Conservation (phyloP, 1,140 invertebrate genomes). For the Parasteatoda tepidariorum region DNA sequence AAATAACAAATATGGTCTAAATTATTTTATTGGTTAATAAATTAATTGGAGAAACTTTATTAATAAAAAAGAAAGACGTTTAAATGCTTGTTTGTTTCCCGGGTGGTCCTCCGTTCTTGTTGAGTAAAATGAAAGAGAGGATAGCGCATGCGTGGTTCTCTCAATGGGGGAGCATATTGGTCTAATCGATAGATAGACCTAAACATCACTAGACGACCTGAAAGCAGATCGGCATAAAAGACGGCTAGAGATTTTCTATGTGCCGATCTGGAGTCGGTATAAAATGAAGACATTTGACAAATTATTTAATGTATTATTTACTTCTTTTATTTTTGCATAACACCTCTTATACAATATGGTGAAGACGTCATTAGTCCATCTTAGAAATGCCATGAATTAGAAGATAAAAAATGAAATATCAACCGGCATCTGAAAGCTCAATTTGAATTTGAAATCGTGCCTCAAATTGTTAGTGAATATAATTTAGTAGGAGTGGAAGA, state of each 20-base stretch:
- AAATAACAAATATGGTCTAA: too few relatives aligned
- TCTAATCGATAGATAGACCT: constrained; percentile 46
- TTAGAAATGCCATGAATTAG: too few relatives aligned
- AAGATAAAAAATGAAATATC: too few relatives aligned
- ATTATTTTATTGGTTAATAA: too few relatives aligned
- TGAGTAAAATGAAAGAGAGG: not conserved
- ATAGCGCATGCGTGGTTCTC: not conserved
- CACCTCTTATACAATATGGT: not conserved
- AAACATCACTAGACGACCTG: constrained; percentile 51
- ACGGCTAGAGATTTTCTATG: not conserved
- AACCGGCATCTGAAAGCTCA: too few relatives aligned
- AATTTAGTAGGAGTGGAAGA: too few relatives aligned
- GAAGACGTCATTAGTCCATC: not conserved
- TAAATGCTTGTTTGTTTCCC: not conserved
- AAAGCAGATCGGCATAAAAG: constrained; percentile 29
- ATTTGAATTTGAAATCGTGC: too few relatives aligned
- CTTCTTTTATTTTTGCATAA: too few relatives aligned
- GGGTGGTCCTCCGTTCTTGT: not conserved
- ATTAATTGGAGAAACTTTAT: not conserved
- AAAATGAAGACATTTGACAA: too few relatives aligned
- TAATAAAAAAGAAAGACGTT: not conserved
- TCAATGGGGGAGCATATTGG: not conserved
- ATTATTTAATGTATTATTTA: too few relatives aligned
- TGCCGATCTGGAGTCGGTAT: not conserved
- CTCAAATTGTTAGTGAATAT: too few relatives aligned